A percentile compares a stretch with the other conserved stretches of the same genome.
Conservation (phyloP, 92 coral and sea anemone genomes). For the Pocillopora grandis region DNA sequence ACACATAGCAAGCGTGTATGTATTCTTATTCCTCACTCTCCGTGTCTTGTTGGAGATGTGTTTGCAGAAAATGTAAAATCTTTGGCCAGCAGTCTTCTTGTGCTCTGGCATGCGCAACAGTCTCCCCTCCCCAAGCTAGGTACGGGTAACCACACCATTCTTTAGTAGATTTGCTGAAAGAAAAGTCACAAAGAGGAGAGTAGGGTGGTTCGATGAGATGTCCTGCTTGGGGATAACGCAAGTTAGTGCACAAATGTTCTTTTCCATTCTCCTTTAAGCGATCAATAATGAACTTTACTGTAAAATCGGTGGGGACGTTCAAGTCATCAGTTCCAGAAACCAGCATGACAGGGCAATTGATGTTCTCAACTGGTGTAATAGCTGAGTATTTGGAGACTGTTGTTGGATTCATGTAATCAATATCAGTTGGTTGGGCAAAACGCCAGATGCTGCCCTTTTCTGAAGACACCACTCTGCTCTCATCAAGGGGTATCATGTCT, state of each 20-base stretch:
- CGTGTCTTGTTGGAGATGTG: neutral
- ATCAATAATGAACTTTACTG: constrained; percentile 30
- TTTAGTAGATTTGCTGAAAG: constrained; percentile 3
- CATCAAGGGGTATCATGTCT: neutral
- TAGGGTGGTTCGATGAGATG: constrained; percentile 81
- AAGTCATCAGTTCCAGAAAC: constrained; percentile 57
- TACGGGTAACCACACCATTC: neutral
- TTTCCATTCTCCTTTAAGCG: constrained; percentile 55
- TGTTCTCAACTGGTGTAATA: constrained; percentile 52
- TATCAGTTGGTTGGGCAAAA: neutral
- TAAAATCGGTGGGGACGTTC: constrained; percentile 8
- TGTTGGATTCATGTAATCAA: neutral
- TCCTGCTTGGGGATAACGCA: constrained; percentile 70
- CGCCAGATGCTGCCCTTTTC: constrained; percentile 24
- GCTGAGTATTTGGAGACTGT: constrained; percentile 15
- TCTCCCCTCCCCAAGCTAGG: constrained; percentile 26
- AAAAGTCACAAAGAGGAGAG: constrained; percentile 37
- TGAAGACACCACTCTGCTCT: neutral
- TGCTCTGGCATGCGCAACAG: constrained; percentile 11
- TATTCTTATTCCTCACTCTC: too few relatives aligned
- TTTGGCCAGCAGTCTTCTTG: constrained; percentile 43
- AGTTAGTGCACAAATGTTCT: constrained; percentile 44
- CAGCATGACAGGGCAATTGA: constrained; percentile 46
- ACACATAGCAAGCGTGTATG: too few relatives aligned
- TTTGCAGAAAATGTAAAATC: constrained; percentile 3